These are phyloP conservation scores for Carcinoscorpius rotundicauda DNA, from an alignment of 1,140 invertebrate species.

Conservation along the genomic window DNA sequence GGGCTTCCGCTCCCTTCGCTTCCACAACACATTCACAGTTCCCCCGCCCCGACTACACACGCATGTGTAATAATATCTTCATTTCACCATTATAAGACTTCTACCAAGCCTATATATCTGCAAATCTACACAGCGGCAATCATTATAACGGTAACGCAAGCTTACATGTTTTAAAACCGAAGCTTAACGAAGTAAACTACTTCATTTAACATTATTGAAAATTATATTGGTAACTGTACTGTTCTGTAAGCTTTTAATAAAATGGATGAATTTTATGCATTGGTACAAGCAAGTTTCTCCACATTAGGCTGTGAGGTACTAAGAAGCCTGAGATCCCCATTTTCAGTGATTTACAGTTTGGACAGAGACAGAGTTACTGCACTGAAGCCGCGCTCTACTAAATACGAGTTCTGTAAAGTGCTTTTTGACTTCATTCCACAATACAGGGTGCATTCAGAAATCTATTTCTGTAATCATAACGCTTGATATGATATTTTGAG, in stretches of 20 bases:
- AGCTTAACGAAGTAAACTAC: not conserved
- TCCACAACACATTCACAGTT: not conserved
- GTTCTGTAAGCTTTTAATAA: slow-evolving; percentile 4
- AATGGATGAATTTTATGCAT: slow-evolving; percentile 5
- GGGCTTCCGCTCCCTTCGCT: not conserved
- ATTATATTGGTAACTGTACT: not conserved
- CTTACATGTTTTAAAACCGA: not conserved
- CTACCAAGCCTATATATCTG: too few species aligned
- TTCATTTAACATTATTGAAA: not conserved
- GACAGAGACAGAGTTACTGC: slow-evolving; percentile 9
- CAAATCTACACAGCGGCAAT: too few species aligned
- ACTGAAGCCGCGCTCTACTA: slow-evolving; percentile 17
- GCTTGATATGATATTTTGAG: slow-evolving; percentile 20
- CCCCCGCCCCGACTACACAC: not conserved
- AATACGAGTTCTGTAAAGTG: slow-evolving; percentile 21
- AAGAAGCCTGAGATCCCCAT: slow-evolving; percentile 10
- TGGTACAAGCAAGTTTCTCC: slow-evolving; percentile 5
- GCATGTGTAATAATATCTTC: too few species aligned
- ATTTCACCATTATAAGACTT: too few species aligned
- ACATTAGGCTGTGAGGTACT: slow-evolving; percentile 11
- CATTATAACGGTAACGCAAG: too few species aligned
- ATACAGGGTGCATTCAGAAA: slow-evolving; percentile 9
- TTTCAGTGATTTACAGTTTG: slow-evolving; percentile 9
- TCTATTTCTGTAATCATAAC: slow-evolving; percentile 18
- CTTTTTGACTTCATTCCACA: slow-evolving; percentile 14